Evolutionary conservation across 2,113 vertebrate genomes (phyloP), one percentile per base, ranked within the genome.

Genomic region (Sander lucioperca): DNA sequence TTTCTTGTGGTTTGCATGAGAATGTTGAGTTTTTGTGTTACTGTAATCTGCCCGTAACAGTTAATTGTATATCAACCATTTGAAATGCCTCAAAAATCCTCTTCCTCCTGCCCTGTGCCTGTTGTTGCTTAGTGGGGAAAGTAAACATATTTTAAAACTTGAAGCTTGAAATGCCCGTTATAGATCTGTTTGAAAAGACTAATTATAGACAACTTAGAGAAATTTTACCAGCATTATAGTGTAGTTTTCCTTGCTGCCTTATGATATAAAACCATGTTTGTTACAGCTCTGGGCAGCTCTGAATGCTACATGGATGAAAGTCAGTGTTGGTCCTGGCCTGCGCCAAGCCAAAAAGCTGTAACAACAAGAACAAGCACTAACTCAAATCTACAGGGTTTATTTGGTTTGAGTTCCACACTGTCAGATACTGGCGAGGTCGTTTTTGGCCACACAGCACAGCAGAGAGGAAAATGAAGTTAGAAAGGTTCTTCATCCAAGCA

Each of bases 291-390:
- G 82, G 77, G 77, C 79, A 80, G 75, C 63, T 71, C 76, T 75
- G 36, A 80, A 74, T 45, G 61, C 75, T 80, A 57, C 79, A 74
- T 62, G 73, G 85, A 88, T 86, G 65, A 77, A 70, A 82, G 47
- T 86, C 59, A 59, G 43, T 83, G 89, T 82, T 83, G 81, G 85
- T 85, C 75, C 86, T 18, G 80, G 83, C 61, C 65, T 68, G 70
- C 7, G 83, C 86, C 86, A 86, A 89, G 75, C 76, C 72, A 71
- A 84, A 90, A 93, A 92, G 86, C 89, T 93, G 92, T 89, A 91
- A 92, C 81, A 93, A 93, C 90, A 92, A 88, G 88, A 79, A 82
- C 77, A 80, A 83, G 86, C 83, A 90, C 83, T 83, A 88, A 90
- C 79, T 91, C 87, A 90, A 71, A 89, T 77, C 84, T 83, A 54